Evolutionary conservation across 2,113 vertebrate genomes (phyloP).

Genomic region (Canis aureus): DNA sequence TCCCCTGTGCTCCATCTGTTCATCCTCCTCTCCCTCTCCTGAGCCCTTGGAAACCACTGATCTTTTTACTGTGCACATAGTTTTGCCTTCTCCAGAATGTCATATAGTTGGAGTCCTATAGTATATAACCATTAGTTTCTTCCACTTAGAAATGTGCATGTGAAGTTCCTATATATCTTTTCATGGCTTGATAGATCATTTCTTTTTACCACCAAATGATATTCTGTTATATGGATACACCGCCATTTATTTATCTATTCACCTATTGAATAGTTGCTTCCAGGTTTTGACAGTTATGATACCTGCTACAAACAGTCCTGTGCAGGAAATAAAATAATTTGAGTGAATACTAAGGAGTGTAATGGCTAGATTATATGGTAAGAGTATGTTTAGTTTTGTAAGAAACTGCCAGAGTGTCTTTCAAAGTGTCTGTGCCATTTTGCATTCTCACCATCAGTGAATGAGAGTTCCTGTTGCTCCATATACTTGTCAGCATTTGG

Average conservation of each 20-base stretch:
- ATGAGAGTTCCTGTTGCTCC: not conserved
- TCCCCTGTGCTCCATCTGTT: not conserved
- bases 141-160: not conserved
- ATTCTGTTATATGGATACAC: not conserved
- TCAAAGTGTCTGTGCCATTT: not conserved
- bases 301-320: not conserved
- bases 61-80: not conserved
- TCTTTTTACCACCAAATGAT: not conserved
- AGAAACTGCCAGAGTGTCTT: not conserved
- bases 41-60: not conserved
- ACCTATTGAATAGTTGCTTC: conserved; percentile 13
- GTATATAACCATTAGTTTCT: not conserved
- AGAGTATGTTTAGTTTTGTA: not conserved
- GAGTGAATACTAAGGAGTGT: not conserved
- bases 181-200: not conserved
- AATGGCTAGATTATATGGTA: not conserved
- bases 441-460: not conserved
- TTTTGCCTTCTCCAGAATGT: not conserved
- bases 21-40: not conserved
- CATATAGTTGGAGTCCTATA: not conserved
- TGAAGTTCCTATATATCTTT: not conserved
- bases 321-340: not conserved
- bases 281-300: not conserved
- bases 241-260: not conserved
- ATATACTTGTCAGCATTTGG: not conserved